Base-by-base conservation (phyloP, 92 coral and sea anemone genomes). In the Porites divaricata region DNA sequence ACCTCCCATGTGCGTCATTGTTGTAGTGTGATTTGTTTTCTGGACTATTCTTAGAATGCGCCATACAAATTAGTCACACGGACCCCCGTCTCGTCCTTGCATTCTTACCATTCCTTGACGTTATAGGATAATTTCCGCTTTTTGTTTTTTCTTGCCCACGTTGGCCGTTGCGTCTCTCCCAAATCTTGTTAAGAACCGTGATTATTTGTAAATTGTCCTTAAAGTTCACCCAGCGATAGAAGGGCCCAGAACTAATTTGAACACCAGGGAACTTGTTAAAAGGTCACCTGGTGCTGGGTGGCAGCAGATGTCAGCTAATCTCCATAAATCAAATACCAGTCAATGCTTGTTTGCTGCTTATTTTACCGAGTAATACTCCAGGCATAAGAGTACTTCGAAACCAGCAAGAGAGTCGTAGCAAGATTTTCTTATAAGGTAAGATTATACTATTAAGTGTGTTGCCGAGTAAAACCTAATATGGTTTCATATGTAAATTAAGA, bases 261-360 rank as follows among this genome's bases (percentile, higher is more conserved):
- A 11, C 70, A 25, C 14, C 45, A 66, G 70, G 70, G 65, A 16
- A 61, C 20, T 16, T 61, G 65, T 66, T 54, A 54, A 23, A 16
- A 66, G 45, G 13, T 24, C 70, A 58, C 8, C 8, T 72, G 28
- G 45, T 35, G 3, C 16, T 4, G 10, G 26, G 24, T 54, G 12
- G 57, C 19, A 51, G 25, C 67, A 57, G 67, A 17, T 75, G 79
- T 19, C 79, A 75, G 23, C 12, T 57, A 53, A 73, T n/a, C 63
- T 4, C 63, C 13, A 53, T 52, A 8, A 11, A 66, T 24, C n/a
- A 54, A 11, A 72, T 45, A 72, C 76, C 76, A 54, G 59, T 54
- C 22, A 58, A 53, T 24, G 64, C 78, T 52, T 52, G 23, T 49
- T 48, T 25, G 66, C 64, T 52, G 28, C 41, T 66, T 24, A 7